Evolutionary conservation across 2,797 vertebrate genomes (phyloP), one percentile per base, ranked within the genome.

Genomic region (Psittacula derbiana): DNA sequence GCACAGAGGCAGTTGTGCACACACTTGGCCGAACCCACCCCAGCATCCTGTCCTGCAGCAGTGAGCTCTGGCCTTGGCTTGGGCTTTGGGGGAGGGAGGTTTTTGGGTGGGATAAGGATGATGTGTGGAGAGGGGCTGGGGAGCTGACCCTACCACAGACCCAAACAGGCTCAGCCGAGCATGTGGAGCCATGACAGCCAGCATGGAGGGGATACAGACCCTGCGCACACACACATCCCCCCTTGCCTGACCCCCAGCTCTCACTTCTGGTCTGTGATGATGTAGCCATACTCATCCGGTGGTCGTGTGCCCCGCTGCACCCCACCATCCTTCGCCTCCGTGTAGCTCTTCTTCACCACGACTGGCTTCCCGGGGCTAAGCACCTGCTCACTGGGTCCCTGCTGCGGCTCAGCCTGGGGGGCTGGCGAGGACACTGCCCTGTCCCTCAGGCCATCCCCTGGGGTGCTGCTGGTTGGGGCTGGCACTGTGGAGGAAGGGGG

Each of bases 221-320:
- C 57, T 53, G 24, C 8, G 18, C 55, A 38, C 27, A 46, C 8
- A 6, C 5, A 19, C 18, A 19, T 38, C 33, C 2, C 43, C 72
- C 46, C 27, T 27, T 2, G 3, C 30, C 84, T 24, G 1, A 30
- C 2, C 27, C 70, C 86, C 6, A 11, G 36, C 41, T 75, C 98
- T 98, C 96, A 99, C 99, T 99, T 99, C 96, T 98, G 98, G 95
- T 99, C 98, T 4, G 99, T 99, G 95, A 99, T 89, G 20, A 99
- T 99, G 98, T 99, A 99, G 89, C 99, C 99, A 1, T 99, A 99
- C 93, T 99, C 99, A 41, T 99, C 99, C 1, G 98, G 91, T 19
- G 92, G 79, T 94, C 67, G 55, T 0, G 90, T 81, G 14, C 93
- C 93, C 43, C 3, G 76, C 64, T 71, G 95, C 2, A 12, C 50